Percentiles rank a stretch among this genome's conserved stretches.
Evolutionary conservation across 2,888 invertebrate species (phyloP).

Genomic region (Odontothrips loti): DNA sequence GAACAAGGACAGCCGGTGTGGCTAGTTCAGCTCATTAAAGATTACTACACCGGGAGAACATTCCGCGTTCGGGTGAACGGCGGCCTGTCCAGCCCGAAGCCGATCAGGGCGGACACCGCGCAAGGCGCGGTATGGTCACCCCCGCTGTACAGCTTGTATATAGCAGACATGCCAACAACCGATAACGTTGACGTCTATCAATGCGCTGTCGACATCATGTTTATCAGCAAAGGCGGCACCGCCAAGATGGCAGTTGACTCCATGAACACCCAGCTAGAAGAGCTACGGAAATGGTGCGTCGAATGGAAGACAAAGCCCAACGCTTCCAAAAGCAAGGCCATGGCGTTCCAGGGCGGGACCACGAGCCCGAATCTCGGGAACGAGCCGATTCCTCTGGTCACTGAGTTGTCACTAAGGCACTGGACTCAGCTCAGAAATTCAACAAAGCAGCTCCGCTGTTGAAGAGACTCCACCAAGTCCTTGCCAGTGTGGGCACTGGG

Average conservation of each 20-base stretch:
- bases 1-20: neutral
- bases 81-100: neutral
- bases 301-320: neutral
- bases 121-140: neutral
- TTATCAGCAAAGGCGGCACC: neutral
- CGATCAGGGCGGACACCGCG: neutral
- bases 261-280: neutral
- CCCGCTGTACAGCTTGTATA: neutral
- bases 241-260: neutral
- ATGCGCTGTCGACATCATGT: neutral
- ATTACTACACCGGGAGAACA: neutral
- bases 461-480: too few species aligned
- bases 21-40: neutral
- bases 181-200: neutral
- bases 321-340: neutral
- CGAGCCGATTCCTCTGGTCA: too few species aligned
- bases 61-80: neutral
- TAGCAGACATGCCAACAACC: neutral
- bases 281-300: neutral
- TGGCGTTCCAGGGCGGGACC: too few species aligned
- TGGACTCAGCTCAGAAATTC: too few species aligned
- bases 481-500: too few species aligned
- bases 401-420: too few species aligned
- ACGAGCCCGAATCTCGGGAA: too few species aligned
- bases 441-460: too few species aligned